These are phyloP conservation scores for Merops nubicus DNA, from an alignment of 2,113 vertebrate genomes.

Conservation along the genomic window DNA sequence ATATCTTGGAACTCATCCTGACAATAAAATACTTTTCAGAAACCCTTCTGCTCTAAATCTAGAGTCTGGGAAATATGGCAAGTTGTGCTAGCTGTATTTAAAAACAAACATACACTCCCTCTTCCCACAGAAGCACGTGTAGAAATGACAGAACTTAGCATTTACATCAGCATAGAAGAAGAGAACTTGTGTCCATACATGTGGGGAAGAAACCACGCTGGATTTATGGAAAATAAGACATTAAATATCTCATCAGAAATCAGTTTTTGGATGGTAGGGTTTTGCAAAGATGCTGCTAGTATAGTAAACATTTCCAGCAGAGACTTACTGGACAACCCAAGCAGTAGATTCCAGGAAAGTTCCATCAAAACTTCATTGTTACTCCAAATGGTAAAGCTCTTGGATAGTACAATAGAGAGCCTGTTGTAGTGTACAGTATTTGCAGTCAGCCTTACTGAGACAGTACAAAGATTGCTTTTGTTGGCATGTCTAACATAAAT, in stretches of 20 bases:
- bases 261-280: neutral
- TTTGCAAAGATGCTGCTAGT: neutral
- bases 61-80: neutral
- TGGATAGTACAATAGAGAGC: neutral
- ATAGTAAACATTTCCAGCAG: neutral
- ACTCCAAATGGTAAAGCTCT: neutral
- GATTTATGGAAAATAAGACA: neutral
- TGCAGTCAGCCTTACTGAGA: neutral
- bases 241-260: neutral
- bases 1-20: neutral
- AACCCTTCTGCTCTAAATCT: neutral
- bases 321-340: neutral
- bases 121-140: neutral
- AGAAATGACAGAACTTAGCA: neutral
- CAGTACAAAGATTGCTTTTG: neutral
- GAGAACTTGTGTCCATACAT: neutral
- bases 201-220: neutral
- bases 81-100: neutral
- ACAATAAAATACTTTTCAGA: neutral
- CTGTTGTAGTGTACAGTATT: neutral
- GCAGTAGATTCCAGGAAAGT: neutral
- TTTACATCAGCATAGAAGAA: neutral
- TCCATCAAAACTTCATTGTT: neutral
- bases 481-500: neutral
- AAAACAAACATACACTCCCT: conserved; percentile 30